Evolutionary conservation across 2,113 vertebrate genomes (phyloP).

Genomic region (Raja brachyura): DNA sequence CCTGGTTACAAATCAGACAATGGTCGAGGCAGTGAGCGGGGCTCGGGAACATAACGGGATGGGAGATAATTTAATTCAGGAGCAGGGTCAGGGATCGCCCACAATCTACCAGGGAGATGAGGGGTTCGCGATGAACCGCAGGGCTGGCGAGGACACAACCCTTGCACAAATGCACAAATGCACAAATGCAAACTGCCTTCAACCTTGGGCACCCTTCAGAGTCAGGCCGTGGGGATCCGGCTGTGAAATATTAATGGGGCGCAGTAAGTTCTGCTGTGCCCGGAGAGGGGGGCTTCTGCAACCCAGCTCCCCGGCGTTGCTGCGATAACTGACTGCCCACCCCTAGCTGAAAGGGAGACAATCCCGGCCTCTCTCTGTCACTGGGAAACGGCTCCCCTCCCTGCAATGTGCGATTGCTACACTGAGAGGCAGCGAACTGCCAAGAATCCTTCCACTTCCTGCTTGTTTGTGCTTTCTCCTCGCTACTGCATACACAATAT

Average conservation of each 20-base stretch:
- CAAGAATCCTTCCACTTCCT: not conserved
- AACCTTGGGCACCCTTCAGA: not conserved
- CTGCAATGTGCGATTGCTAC: not conserved
- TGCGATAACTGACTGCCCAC: not conserved
- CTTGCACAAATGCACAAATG: no score
- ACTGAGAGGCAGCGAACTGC: not conserved
- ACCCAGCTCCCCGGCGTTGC: not conserved
- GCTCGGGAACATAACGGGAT: not conserved
- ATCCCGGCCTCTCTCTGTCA: not conserved
- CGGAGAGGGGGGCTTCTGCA: not conserved
- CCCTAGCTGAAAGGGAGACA: not conserved
- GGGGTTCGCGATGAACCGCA: not conserved
- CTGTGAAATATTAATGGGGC: not conserved
- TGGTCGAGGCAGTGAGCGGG: not conserved
- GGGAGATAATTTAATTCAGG: not conserved
- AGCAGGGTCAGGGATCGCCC: not conserved
- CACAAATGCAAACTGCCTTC: not conserved
- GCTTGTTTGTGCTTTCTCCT: not conserved
- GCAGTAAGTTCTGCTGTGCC: not conserved
- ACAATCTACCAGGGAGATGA: not conserved
- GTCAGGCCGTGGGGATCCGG: not conserved
- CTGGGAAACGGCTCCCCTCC: not conserved
- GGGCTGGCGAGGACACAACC: not conserved
- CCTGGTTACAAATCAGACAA: no score
- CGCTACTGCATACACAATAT: not conserved